Base-by-base conservation (phyloP, 2,888 invertebrate genomes). In the Lepetodrilus schrolli region DNA sequence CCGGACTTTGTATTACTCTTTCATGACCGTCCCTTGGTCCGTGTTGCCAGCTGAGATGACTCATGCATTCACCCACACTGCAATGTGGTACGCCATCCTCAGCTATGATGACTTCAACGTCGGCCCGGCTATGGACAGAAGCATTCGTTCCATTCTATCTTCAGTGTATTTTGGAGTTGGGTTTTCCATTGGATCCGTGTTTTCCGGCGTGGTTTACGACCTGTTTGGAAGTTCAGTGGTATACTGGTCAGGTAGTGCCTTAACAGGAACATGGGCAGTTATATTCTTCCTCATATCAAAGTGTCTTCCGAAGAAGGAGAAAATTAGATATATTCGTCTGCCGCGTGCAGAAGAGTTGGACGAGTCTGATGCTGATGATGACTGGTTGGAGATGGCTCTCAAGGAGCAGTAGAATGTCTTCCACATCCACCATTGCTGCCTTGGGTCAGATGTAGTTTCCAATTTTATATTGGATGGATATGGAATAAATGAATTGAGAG, bases 111-210 rank as follows among this genome's bases (percentile, higher is more conserved):
- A 84, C 30, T 86, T 87, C 72, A 84, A 84, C 58, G 72, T 83
- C n/a, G 85, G 82, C 34, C 82, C 84, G 17, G 82, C 85, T 0
- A 79, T 87, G 4, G 87, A 87, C 70, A 80, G 89, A 51, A 87
- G 87, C 71, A 85, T 88, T 20, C 75, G 86, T 1, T 84, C 86
- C 36, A 80, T 89, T 7, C 72, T 89, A 38, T 86, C 85, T 0
- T 84, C 86, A 4, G 75, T 87, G 13, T 86, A 88, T 76, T 84
- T 86, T 73, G 88, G 88, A 21, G 66, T 89, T n/a, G 89, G 89
- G 1, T 85, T 86, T 66, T 83, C 84, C 3, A 66, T 74, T 5
- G 89, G 89, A 1, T 84, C 86, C 47, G 66, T 87, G 10, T 17
- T 85, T 21, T 85, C 88, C 37, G 89, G 89, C 0, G 68, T 82